Evolutionary conservation across 2,888 invertebrate species (phyloP).

Genomic region (Mermis nigrescens): DNA sequence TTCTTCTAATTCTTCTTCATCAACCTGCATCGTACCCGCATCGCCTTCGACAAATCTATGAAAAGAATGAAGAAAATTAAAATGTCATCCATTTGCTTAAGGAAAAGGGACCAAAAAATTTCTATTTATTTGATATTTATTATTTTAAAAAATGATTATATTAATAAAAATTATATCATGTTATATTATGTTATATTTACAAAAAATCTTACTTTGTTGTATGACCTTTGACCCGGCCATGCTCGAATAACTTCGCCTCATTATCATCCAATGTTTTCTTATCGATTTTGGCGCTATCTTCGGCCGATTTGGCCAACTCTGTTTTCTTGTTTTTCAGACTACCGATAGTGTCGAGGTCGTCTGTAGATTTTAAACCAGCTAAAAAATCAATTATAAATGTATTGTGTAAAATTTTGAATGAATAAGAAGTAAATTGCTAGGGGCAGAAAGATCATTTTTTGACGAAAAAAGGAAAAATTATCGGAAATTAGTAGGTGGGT

Average conservation of each 20-base stretch:
- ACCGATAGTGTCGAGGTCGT: slow-evolving; percentile 24
- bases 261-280: not conserved
- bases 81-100: not conserved
- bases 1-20: slow-evolving; percentile 18
- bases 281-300: slow-evolving; percentile 7
- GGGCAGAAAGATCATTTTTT: too few relatives aligned
- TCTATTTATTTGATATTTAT: too few relatives aligned
- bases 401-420: not conserved
- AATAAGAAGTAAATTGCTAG: too few relatives aligned
- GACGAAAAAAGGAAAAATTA: too few relatives aligned
- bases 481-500: too few relatives aligned
- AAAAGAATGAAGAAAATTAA: not conserved
- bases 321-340: slow-evolving; percentile 24
- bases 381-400: slow-evolving; percentile 6
- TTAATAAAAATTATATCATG: not conserved
- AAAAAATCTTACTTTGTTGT: slow-evolving; percentile 10
- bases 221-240: slow-evolving; percentile 13
- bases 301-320: slow-evolving; percentile 22
- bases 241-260: not conserved
- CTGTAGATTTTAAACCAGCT: slow-evolving; percentile 24
- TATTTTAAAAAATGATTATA: too few relatives aligned
- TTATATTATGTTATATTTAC: slow-evolving; percentile 7
- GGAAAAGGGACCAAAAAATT: not conserved
- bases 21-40: slow-evolving; percentile 13
- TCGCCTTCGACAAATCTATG: slow-evolving; percentile 4